Percentiles rank a stretch among this genome's conserved stretches.
phyloP scores from a whole-genome alignment of 2,113 vertebrate species.

The Fregata magnificens region DNA sequence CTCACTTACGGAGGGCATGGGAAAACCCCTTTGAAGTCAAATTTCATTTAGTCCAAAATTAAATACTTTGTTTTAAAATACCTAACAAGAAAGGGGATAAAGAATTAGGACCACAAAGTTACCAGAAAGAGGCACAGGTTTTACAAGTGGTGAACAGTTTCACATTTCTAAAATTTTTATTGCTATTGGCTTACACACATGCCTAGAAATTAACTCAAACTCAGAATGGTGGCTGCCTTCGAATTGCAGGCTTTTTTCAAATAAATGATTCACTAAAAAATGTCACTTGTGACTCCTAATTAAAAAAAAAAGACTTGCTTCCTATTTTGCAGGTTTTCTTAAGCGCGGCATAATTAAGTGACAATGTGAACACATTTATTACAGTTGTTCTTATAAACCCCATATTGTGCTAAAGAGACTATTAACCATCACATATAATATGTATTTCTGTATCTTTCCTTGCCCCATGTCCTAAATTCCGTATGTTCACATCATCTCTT shows the following conservation, averaged over 20 bases:
- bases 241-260: neutral
- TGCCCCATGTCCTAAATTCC: neutral
- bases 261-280: neutral
- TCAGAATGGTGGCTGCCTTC: neutral
- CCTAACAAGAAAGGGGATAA: neutral
- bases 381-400: neutral
- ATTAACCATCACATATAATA: neutral
- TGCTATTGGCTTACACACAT: neutral
- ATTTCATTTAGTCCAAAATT: neutral
- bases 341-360: neutral
- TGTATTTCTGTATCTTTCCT: neutral
- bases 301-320: neutral
- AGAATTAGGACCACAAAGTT: neutral
- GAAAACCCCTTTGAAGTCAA: neutral
- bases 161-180: neutral
- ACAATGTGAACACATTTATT: neutral
- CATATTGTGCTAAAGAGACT: neutral
- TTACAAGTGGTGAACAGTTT: neutral
- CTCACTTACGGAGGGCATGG: accelerated
- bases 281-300: neutral
- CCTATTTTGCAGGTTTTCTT: neutral
- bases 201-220: neutral
- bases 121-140: neutral
- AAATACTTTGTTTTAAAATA: neutral
- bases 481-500: neutral